Evolutionary conservation across 1,140 invertebrate species (phyloP), one percentile per base, ranked within the genome.

Genomic region (Triops longicaudatus): DNA sequence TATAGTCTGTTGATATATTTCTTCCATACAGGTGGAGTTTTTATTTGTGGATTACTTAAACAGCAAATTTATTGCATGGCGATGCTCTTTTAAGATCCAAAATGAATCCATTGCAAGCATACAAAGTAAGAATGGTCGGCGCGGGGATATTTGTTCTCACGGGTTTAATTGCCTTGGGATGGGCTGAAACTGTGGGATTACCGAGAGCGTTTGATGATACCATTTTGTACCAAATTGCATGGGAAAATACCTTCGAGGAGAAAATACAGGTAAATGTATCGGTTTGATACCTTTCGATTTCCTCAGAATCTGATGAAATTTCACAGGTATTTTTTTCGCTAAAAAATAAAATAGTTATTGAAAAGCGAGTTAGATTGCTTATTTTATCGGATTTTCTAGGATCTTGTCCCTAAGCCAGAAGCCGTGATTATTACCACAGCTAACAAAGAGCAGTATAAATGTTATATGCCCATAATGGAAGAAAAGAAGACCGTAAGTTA

Each of bases 171-270:
- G 73, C 26, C 50, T 41, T 76, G 11, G 50, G 37, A 3, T 43
- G 78, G 12, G 78, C 75, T 1, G 75, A 71, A 27, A 74, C 41
- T 31, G 73, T 77, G 1, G 31, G 43, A 31, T 77, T 73, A 26
- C 87, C 90, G 26, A 91, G 90, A 82, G 91, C 89, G 50, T 92
- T 94, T 81, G 93, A 94, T 84, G 93, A 95, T 85, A 89, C 89
- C 3, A 88, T 94, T 79, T 83, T 93, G 73, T 94, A 92, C 81
- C 90, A 90, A 85, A 90, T 95, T 63, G 90, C 91, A 81, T 95
- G 92, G 89, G 76, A 77, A 31, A 76, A 50, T 42, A 76, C 78
- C 73, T 76, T 76, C 14, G 44, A 43, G 17, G 41, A 27, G 10
- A 71, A 79, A 5, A 17, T 80, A n/a, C 77, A 79, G 27, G 75